phyloP scores from a whole-genome alignment of 2,888 invertebrate genomes.

The Argyresthia albistria region DNA sequence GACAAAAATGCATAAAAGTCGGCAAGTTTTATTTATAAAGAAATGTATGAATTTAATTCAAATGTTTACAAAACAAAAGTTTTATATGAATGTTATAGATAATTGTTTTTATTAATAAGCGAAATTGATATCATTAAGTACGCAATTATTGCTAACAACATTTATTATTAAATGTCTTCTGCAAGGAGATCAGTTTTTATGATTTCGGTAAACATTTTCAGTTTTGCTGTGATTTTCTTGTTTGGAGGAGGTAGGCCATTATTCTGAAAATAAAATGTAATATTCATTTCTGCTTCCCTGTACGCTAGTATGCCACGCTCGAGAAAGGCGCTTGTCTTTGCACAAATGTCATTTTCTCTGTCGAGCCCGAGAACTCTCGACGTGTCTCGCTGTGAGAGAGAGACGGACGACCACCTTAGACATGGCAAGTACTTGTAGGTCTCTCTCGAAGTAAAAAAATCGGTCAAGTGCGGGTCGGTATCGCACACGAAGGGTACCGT shows the following conservation, averaged over 20 bases:
- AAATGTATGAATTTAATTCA: not conserved
- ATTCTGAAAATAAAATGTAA: slow-evolving; percentile 25
- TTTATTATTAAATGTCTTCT: slow-evolving; percentile 41
- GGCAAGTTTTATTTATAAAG: too few relatives aligned
- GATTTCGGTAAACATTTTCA: slow-evolving; percentile 31
- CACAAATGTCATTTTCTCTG: too few relatives aligned
- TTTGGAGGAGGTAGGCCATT: slow-evolving; percentile 38
- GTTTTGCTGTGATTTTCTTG: slow-evolving; percentile 38
- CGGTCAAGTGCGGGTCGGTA: too few relatives aligned
- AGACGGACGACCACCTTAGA: too few relatives aligned
- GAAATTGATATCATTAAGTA: not conserved
- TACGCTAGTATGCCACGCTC: too few relatives aligned
- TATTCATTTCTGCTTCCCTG: not conserved
- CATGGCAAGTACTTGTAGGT: too few relatives aligned
- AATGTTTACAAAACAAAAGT: not conserved
- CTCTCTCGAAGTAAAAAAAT: too few relatives aligned
- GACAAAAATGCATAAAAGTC: too few relatives aligned
- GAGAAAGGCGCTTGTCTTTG: too few relatives aligned
- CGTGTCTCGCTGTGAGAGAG: too few relatives aligned
- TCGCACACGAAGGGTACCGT: too few relatives aligned
- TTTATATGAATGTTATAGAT: not conserved
- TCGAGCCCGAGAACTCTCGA: too few relatives aligned
- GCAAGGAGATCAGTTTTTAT: slow-evolving; percentile 41
- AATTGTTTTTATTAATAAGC: not conserved
- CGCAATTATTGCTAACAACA: not conserved